Evolutionary conservation across 2,888 invertebrate species (phyloP).

Genomic region (Myopa tessellatipennis): DNA sequence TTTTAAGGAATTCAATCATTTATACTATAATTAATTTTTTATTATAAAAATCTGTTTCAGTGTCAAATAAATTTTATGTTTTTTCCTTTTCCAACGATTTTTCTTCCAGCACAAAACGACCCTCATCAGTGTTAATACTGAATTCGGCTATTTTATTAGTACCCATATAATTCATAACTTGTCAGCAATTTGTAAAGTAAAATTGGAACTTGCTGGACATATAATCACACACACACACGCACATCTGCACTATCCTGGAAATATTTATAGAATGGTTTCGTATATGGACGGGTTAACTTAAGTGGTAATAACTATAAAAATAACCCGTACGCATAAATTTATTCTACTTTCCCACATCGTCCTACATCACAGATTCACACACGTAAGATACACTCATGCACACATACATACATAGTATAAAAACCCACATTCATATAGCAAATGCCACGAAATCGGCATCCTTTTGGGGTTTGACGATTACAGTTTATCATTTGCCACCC

Average conservation of each 20-base stretch:
- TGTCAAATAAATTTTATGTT: too few relatives aligned
- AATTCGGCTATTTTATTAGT: background rate
- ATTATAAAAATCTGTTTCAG: too few relatives aligned
- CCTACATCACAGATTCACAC: constrained; percentile 11
- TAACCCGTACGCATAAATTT: constrained; percentile 49
- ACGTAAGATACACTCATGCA: constrained; percentile 8
- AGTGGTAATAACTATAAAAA: constrained; percentile 49
- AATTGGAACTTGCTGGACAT: background rate
- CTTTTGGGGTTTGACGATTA: constrained; percentile 48
- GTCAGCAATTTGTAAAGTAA: constrained; percentile 24
- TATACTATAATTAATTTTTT: too few relatives aligned
- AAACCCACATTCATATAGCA: constrained; percentile 26
- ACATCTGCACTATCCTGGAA: background rate
- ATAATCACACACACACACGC: background rate
- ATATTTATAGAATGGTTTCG: too few relatives aligned
- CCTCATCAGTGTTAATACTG: background rate
- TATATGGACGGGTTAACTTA: constrained; percentile 24
- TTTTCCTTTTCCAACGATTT: too few relatives aligned
- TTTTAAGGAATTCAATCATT: too few relatives aligned
- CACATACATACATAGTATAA: background rate
- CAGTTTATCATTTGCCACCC: constrained; percentile 52
- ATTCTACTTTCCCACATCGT: background rate
- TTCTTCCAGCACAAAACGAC: too few relatives aligned
- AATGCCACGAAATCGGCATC: constrained; percentile 47
- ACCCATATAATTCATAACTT: constrained; percentile 21